Conservation (phyloP, 2,113 vertebrate genomes). For the Empidonax alnorum region DNA sequence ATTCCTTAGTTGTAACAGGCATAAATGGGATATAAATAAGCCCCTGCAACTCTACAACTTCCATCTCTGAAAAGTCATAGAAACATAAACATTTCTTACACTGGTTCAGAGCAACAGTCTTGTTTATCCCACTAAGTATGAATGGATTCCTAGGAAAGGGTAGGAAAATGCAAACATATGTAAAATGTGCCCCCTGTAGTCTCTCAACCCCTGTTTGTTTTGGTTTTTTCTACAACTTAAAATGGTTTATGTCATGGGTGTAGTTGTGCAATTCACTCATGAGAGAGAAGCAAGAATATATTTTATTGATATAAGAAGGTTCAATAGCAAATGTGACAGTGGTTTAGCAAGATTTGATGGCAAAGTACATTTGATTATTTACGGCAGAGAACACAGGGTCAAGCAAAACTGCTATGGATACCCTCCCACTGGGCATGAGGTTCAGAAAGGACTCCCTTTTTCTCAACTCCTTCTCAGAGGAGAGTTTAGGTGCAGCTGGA, state of each 20-base stretch:
- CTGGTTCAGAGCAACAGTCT: not conserved
- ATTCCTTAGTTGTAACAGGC: not conserved
- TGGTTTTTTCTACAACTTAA: not conserved
- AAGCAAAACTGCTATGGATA: not conserved
- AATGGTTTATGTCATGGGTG: not conserved
- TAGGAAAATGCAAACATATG: not conserved
- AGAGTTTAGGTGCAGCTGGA: rapidly evolving
- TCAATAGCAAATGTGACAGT: not conserved
- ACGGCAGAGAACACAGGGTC: too few species aligned
- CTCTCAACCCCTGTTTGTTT: not conserved
- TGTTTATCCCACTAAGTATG: not conserved
- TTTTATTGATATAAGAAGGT: not conserved
- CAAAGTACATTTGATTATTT: not conserved
- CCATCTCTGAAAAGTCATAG: not conserved
- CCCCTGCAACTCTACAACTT: not conserved
- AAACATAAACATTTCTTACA: not conserved
- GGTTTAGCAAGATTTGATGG: not conserved
- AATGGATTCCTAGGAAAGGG: not conserved
- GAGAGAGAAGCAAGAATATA: not conserved
- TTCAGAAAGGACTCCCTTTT: not conserved
- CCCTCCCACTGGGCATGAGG: not conserved
- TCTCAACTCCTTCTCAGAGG: not conserved
- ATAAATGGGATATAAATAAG: not conserved
- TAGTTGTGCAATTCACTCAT: not conserved
- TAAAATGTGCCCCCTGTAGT: not conserved